Conservation (phyloP, 2,888 invertebrate species). For the Lacanobia wlatinum region DNA sequence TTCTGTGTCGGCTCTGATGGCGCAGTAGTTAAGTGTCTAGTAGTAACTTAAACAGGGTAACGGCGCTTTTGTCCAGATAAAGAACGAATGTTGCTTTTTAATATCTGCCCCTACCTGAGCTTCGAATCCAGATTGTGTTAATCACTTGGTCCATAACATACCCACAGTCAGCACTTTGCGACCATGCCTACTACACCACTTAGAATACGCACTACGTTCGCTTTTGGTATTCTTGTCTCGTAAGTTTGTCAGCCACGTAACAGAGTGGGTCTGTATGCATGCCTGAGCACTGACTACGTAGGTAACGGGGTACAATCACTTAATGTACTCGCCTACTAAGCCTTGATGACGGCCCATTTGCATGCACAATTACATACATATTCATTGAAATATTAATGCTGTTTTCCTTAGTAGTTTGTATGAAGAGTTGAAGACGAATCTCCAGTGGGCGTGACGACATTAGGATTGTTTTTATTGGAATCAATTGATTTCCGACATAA, state of each 20-base stretch:
- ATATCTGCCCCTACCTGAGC: not conserved
- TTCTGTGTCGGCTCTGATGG: not conserved
- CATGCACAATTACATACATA: slow-evolving; percentile 41
- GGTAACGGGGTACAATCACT: slow-evolving; percentile 54
- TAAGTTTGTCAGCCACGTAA: slow-evolving; percentile 57
- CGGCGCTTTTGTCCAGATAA: too few species aligned
- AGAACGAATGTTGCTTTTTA: not conserved
- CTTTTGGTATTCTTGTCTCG: slow-evolving; percentile 61
- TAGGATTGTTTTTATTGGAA: slow-evolving; percentile 34
- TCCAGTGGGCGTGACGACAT: slow-evolving; percentile 1
- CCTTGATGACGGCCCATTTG: slow-evolving; percentile 40
- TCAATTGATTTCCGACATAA: slow-evolving; percentile 31
- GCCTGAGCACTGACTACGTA: slow-evolving; percentile 45
- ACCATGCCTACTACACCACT: slow-evolving; percentile 2
- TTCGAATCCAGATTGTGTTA: not conserved
- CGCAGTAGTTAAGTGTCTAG: slow-evolving; percentile 1
- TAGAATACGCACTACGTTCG: slow-evolving; percentile 22
- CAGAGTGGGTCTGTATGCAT: slow-evolving; percentile 52
- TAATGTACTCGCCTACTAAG: slow-evolving; percentile 57
- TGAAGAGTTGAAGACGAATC: not conserved
- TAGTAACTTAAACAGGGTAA: not conserved
- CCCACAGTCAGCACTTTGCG: slow-evolving; percentile 26
- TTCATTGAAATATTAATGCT: slow-evolving; percentile 27
- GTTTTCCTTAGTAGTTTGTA: slow-evolving; percentile 7
- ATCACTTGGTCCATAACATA: slow-evolving; percentile 4